phyloP scores from a whole-genome alignment of 2,888 invertebrate genomes.

The Diploptera punctata region DNA sequence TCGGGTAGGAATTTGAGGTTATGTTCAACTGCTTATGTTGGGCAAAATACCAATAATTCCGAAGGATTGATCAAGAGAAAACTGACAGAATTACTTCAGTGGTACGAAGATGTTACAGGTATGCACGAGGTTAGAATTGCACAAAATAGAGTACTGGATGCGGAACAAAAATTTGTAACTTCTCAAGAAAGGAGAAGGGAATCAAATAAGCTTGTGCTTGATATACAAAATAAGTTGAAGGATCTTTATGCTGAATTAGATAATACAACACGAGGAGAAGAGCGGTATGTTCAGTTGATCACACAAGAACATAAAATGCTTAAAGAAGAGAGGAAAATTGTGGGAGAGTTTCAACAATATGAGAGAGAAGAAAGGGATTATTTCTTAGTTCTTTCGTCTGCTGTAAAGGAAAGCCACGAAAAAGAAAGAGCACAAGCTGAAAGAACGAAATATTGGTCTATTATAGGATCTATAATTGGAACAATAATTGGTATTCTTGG shows the following conservation, averaged over 20 bases:
- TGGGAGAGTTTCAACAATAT: conserved; percentile 65
- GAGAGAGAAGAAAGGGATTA: conserved; percentile 78
- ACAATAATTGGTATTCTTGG: conserved; percentile 69
- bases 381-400: conserved; percentile 74
- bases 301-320: conserved; percentile 68
- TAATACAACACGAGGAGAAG: conserved; percentile 77
- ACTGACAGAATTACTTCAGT: conserved; percentile 60
- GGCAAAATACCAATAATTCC: neutral
- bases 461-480: conserved; percentile 74
- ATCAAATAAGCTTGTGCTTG: conserved; percentile 64
- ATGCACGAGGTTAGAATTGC: conserved; percentile 78
- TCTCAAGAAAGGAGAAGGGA: conserved; percentile 71
- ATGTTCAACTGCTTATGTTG: neutral
- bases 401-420: conserved; percentile 83
- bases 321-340: conserved; percentile 58
- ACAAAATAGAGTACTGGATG: conserved; percentile 74
- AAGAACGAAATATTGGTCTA: conserved; percentile 84
- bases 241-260: conserved; percentile 78
- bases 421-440: conserved; percentile 82
- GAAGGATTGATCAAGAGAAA: conserved; percentile 52
- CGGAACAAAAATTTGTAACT: conserved; percentile 68
- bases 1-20: neutral
- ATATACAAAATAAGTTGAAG: conserved; percentile 68
- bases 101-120: conserved; percentile 78
- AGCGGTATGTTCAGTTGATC: conserved; percentile 74